Evolutionary conservation across 2,888 invertebrate genomes (phyloP).

Genomic region (Teleiodes luculella): DNA sequence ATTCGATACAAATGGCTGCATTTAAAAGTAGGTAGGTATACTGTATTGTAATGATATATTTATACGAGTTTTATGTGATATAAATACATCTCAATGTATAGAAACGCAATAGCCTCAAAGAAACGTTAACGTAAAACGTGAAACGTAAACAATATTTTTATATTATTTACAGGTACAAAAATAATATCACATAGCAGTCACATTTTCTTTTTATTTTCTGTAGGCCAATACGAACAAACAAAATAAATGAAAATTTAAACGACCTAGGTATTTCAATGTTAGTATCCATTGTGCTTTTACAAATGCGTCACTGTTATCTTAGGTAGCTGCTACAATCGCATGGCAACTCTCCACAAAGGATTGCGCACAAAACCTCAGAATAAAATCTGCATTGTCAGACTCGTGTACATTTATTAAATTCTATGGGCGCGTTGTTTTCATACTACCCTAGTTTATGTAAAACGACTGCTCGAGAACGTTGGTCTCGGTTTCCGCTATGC

Average conservation of each 20-base stretch:
- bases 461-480: conserved; percentile 10
- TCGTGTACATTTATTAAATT: conserved; percentile 43
- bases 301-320: neutral
- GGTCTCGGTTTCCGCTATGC: conserved; percentile 9
- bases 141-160: no score
- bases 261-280: neutral
- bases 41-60: no score
- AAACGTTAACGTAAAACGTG: no score
- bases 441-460: conserved; percentile 27
- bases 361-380: conserved; percentile 28
- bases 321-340: neutral
- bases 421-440: conserved; percentile 38
- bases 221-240: no score
- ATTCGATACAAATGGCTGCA: neutral
- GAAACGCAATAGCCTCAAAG: no score
- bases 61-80: no score
- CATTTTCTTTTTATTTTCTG: no score
- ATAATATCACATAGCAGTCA: no score
- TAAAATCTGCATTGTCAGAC: conserved; percentile 25
- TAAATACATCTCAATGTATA: no score
- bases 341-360: conserved; percentile 16
- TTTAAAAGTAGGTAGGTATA: neutral
- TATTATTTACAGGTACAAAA: no score
- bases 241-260: no score
- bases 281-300: neutral